Conservation (phyloP, 2,888 invertebrate species). For the Salpingus planirostris region DNA sequence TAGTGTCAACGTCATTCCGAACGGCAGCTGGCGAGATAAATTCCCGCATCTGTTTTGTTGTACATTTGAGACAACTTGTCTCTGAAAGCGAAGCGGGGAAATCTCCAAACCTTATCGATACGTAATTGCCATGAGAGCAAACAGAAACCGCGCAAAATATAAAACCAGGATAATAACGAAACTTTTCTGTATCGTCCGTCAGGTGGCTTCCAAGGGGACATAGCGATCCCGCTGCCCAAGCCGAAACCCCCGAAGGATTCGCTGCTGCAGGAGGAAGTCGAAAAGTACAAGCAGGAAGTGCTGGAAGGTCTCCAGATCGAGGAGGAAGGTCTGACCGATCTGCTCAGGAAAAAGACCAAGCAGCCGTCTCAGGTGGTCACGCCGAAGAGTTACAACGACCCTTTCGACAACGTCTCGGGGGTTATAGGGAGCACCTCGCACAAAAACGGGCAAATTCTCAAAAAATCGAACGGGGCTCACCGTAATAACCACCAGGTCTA, state of each 20-base stretch:
- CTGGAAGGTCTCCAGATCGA: slow-evolving; percentile 77
- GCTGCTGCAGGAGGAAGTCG: slow-evolving; percentile 63
- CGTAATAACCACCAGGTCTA: not conserved
- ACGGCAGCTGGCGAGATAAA: not conserved
- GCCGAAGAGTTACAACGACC: slow-evolving; percentile 33
- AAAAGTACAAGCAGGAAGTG: slow-evolving; percentile 73
- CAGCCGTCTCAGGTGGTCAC: slow-evolving; percentile 41
- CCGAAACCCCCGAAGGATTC: slow-evolving; percentile 25
- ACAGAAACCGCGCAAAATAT: too few species aligned
- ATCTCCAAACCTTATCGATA: not conserved
- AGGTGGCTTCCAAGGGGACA: slow-evolving; percentile 79
- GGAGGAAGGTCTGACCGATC: slow-evolving; percentile 72
- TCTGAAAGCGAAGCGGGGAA: too few species aligned
- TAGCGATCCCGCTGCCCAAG: slow-evolving; percentile 54
- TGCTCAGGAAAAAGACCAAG: slow-evolving; percentile 61
- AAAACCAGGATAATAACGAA: too few species aligned
- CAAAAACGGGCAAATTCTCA: slow-evolving; percentile 26
- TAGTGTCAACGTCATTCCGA: not conserved
- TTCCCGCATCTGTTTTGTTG: not conserved
- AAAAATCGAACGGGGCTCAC: too few species aligned
- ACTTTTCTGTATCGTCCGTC: slow-evolving; percentile 32
- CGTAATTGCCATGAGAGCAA: too few species aligned
- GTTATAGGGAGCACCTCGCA: slow-evolving; percentile 6
- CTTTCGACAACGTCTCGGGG: slow-evolving; percentile 24
- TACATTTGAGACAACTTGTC: slow-evolving; percentile 1